Conservation (phyloP, 2,888 invertebrate genomes). For the Dryobota labecula region DNA sequence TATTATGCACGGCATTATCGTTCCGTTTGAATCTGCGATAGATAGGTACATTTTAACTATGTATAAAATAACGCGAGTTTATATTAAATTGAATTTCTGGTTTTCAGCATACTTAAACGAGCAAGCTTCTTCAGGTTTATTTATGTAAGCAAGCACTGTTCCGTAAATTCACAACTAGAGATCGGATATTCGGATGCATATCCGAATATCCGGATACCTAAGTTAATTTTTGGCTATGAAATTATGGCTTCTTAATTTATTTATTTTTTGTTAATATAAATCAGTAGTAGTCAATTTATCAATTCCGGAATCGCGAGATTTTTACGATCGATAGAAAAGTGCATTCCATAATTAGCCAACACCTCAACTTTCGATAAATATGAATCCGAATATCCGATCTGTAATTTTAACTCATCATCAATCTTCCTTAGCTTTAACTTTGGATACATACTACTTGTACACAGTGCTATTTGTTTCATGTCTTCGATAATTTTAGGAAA, state of each 20-base stretch:
- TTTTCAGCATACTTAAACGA: not conserved
- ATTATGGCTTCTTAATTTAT: no score
- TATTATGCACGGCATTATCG: not conserved
- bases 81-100: not conserved
- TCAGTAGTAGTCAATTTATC: no score
- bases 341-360: no score
- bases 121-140: not conserved
- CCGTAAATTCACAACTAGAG: no score
- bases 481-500: slow-evolving; percentile 14
- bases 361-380: no score
- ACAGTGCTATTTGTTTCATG: not conserved
- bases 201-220: no score
- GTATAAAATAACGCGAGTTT: not conserved
- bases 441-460: slow-evolving; percentile 3
- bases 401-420: not conserved
- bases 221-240: no score
- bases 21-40: not conserved
- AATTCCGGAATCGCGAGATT: no score
- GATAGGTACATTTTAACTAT: not conserved
- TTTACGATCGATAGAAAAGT: no score
- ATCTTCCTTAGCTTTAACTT: slow-evolving; percentile 9
- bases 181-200: no score
- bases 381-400: no score
- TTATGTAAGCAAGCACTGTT: slow-evolving; percentile 9
- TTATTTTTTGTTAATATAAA: no score